Evolutionary conservation across 2,797 vertebrate species (phyloP).

Genomic region (Morelia viridis): DNA sequence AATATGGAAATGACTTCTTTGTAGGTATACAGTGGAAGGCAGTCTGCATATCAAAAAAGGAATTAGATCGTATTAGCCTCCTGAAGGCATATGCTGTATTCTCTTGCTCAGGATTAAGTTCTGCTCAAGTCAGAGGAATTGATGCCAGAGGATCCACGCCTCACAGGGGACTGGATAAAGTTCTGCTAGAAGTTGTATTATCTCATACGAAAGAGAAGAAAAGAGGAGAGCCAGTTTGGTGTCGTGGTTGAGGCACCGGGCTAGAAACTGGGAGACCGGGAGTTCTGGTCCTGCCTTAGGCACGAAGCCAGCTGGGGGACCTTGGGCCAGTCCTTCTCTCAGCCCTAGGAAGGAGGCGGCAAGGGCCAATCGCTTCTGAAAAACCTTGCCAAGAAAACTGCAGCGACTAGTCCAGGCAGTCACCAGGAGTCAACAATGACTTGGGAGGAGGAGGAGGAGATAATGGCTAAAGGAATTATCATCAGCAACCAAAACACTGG

Average conservation of each 20-base stretch:
- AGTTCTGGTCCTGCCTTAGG: not conserved
- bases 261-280: not conserved
- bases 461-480: not conserved
- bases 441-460: no score
- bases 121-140: not conserved
- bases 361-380: no score
- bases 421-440: no score
- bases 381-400: no score
- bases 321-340: no score
- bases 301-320: no score
- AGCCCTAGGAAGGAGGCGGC: no score
- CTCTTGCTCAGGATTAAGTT: not conserved
- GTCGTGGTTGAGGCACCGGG: not conserved
- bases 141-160: not conserved
- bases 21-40: not conserved
- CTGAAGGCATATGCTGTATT: not conserved
- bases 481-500: not conserved
- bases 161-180: not conserved
- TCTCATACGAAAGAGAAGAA: not conserved
- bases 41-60: not conserved
- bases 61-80: not conserved
- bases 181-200: not conserved
- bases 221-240: not conserved
- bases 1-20: not conserved
- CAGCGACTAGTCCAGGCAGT: no score